phyloP scores from a whole-genome alignment of 2,797 vertebrate genomes.

The Phataginus tetradactyla region DNA sequence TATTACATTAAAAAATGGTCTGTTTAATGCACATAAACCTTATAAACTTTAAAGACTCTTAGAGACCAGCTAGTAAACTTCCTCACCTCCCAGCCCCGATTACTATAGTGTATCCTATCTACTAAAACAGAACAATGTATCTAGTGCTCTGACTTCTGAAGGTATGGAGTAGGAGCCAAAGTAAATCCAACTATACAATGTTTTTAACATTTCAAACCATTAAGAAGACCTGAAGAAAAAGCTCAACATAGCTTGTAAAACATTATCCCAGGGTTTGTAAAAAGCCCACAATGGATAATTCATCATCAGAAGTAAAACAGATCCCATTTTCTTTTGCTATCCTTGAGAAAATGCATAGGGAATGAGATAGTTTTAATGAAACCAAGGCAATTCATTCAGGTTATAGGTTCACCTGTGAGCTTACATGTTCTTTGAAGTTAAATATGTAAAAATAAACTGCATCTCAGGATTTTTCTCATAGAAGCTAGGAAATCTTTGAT shows the following conservation, averaged over 20 bases:
- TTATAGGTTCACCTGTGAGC: neutral
- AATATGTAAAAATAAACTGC: neutral
- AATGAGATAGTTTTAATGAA: neutral
- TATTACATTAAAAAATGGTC: neutral
- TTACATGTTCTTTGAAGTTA: neutral
- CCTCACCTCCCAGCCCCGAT: neutral
- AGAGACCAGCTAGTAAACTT: neutral
- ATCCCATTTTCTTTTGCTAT: neutral
- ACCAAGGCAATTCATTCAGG: neutral
- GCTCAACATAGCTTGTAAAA: neutral
- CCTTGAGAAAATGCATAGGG: neutral
- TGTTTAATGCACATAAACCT: neutral
- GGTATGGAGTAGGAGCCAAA: neutral
- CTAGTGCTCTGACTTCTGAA: neutral
- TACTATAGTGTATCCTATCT: neutral
- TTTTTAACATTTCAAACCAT: neutral
- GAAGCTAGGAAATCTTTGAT: neutral
- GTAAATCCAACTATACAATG: neutral
- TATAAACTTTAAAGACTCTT: neutral
- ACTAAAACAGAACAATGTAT: neutral
- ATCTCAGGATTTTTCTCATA: neutral
- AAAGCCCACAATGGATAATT: neutral
- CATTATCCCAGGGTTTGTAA: neutral
- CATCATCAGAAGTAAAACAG: neutral
- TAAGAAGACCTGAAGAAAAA: neutral